Base-by-base conservation (phyloP, 2,888 invertebrate genomes). In the Caenorhabditis angaria region DNA sequence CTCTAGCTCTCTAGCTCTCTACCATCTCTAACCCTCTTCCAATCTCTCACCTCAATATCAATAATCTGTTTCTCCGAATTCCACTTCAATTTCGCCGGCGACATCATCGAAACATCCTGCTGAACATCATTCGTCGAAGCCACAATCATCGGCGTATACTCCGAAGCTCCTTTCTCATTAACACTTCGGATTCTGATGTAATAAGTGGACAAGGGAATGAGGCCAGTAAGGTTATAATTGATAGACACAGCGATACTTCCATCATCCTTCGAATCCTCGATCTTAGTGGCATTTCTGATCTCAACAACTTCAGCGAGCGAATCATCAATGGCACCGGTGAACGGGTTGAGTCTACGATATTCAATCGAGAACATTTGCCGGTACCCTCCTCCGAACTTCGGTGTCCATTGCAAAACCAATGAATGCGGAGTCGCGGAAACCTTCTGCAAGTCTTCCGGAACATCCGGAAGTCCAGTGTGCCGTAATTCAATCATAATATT, bases 361-460 rank as follows among this genome's bases (percentile, higher is more conserved):
- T 84, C 83, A 14, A 85, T 25, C 27, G 81, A 68, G 62, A 82
- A 85, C 2, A 71, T 60, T 61, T 87, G 87, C 8, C 65, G 61
- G 27, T 70, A 78, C 5, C 87, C 87, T 10, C 87, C 87, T 61
- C 87, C 82, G 59, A 87, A 87, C 10, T 84, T 84, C 14, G 83
- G 83, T 20, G 75, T 71, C 87, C 87, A 87, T 12, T 81, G 83
- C 4, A 87, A 47, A 2, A 68, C 32, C 8, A 87, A 50, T 48
- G 82, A 86, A 14, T 61, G 75, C 2, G 82, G 62, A 0, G 77
- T 70, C 3, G 79, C 63, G 8, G 77, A 65, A 0, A 84, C 6
- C 12, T 81, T 70, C 28, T 77, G 76, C 1, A 85, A 58, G 25
- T 70, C 60, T 6, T 60, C 55, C 2, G 87, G 84, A 10, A 64